A percentile compares a stretch with the other conserved stretches of the same genome.
Conservation (phyloP, 2,113 vertebrate genomes). For the human region GRCh38 chr22:17772001-17772500, state of each 20-base stretch:
- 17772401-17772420: not conserved
- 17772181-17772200: not conserved
- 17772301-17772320: not conserved
- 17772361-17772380: not conserved
- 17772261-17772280: not conserved
- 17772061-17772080: not conserved
- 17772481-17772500: not conserved
- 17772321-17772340: not conserved
- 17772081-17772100: not conserved
- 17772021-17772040: not conserved
- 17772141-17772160: not conserved
- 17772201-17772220: not conserved
- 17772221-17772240: not conserved
- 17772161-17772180: not conserved
- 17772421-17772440: not conserved
- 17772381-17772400: no score
- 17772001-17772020: not conserved
- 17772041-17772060: not conserved
- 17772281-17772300: not conserved
- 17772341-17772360: not conserved
- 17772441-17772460: not conserved
- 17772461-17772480: not conserved
- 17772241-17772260: not conserved
- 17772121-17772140: not conserved
- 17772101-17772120: not conserved